Evolutionary conservation across 2,113 vertebrate genomes (phyloP), one percentile per base, ranked within the genome.

Genomic region (Ceyx melanurus): DNA sequence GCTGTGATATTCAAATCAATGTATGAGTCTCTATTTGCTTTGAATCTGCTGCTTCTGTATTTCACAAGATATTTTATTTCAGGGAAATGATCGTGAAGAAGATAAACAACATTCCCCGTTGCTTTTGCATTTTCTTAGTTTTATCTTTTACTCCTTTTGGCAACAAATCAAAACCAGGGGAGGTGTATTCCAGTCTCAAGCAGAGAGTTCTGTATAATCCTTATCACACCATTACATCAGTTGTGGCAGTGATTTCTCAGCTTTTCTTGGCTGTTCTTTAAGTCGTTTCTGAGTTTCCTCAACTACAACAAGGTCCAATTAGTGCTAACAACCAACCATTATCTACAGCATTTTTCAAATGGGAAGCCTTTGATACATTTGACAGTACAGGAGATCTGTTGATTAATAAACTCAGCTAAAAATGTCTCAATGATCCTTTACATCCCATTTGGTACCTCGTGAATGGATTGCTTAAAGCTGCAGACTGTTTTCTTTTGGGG

Each of bases 201-300:
- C 25, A 70, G 42, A 33, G 86, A 57, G 60, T 66, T 58, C 86
- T 60, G 40, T 8, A 18, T 20, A 6, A 29, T 50, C 28, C 58
- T 89, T 88, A 92, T 88, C 73, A 23, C 29, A 77, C 29, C 72
- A 67, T 64, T 43, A 77, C 45, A 92, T 94, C 90, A 73, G 19
- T 66, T 33, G 37, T 26, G 54, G 50, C 10, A 62, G 82, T 29
- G 71, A 86, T 74, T 88, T 58, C 67, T 88, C 75, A 62, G 79
- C 58, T 94, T 85, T 86, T 77, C 72, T 95, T 95, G 93, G 79
- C 90, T 56, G 56, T 74, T 83, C 79, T 70, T 93, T 64, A 79
- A 51, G 58, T 23, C 1, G 0, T 25, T 88, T 86, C 56, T 73
- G 28, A 85, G 51, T 86, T 93, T 78, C 74, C 67, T 82, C 67